phyloP scores from a whole-genome alignment of 2,797 vertebrate genomes.

The Leptodactylus fallax region DNA sequence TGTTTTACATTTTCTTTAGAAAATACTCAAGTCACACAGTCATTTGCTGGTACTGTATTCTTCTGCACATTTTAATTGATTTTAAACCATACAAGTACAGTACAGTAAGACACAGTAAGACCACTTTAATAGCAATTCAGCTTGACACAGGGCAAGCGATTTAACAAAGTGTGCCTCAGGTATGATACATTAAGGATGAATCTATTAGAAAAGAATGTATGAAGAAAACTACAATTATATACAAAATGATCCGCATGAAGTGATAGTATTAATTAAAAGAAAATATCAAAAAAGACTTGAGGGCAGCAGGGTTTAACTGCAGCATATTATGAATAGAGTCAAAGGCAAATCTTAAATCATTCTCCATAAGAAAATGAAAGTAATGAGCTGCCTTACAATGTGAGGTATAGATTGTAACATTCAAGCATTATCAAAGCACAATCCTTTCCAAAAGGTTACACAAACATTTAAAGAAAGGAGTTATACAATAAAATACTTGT shows the following conservation, averaged over 20 bases:
- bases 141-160: conserved; percentile 37
- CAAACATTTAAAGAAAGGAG: neutral
- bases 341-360: neutral
- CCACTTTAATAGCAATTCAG: conserved; percentile 39
- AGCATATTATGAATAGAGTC: conserved; percentile 5
- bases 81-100: conserved; percentile 52
- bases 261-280: conserved; percentile 35
- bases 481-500: neutral
- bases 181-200: conserved; percentile 7
- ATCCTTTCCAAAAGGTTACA: neutral
- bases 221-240: conserved; percentile 16
- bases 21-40: conserved; percentile 11
- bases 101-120: conserved; percentile 32
- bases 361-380: neutral
- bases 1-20: conserved; percentile 52
- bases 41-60: conserved; percentile 41
- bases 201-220: conserved; percentile 19
- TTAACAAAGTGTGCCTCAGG: conserved; percentile 42
- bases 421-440: conserved; percentile 15
- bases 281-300: conserved; percentile 41
- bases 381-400: neutral
- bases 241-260: conserved; percentile 29
- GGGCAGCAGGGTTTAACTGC: neutral
- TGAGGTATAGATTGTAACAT: neutral
- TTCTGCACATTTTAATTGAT: conserved; percentile 55